Evolutionary conservation across 2,888 invertebrate genomes (phyloP).

Genomic region (Dione vanillae): DNA sequence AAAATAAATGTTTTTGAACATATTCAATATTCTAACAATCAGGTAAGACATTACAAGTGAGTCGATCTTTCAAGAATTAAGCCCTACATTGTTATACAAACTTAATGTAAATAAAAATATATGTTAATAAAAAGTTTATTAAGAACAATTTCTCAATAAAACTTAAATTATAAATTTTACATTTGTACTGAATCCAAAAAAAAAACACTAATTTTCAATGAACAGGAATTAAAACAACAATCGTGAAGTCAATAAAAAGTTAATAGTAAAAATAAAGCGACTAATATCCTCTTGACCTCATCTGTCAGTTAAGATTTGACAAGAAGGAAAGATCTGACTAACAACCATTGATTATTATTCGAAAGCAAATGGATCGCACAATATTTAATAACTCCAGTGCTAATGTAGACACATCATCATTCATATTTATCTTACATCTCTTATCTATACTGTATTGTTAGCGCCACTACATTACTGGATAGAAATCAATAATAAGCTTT

Average conservation of each 20-base stretch:
- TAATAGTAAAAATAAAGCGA: slow-evolving; percentile 15
- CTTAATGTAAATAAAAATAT: too few relatives aligned
- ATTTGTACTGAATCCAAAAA: neutral
- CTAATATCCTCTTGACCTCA: slow-evolving; percentile 52
- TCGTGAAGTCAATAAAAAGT: neutral
- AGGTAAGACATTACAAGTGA: too few relatives aligned
- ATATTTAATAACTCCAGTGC: slow-evolving; percentile 46
- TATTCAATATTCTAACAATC: too few relatives aligned
- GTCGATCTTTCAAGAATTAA: too few relatives aligned
- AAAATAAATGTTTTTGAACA: too few relatives aligned
- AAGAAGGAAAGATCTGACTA: slow-evolving; percentile 53
- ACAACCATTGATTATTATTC: slow-evolving; percentile 56
- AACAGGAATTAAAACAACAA: slow-evolving; percentile 51
- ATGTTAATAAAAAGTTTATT: too few relatives aligned
- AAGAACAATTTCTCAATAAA: too few relatives aligned
- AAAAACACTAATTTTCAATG: neutral
- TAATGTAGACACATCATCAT: slow-evolving; percentile 35
- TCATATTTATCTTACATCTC: slow-evolving; percentile 31
- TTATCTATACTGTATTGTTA: slow-evolving; percentile 27
- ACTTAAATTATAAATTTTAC: too few relatives aligned
- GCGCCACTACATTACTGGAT: slow-evolving; percentile 23
- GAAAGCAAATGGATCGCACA: slow-evolving; percentile 53
- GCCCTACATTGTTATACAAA: too few relatives aligned
- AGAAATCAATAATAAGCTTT: slow-evolving; percentile 25
- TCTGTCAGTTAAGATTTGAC: slow-evolving; percentile 51